Conservation (phyloP, 2,113 vertebrate genomes). For the Varanus komodoensis region DNA sequence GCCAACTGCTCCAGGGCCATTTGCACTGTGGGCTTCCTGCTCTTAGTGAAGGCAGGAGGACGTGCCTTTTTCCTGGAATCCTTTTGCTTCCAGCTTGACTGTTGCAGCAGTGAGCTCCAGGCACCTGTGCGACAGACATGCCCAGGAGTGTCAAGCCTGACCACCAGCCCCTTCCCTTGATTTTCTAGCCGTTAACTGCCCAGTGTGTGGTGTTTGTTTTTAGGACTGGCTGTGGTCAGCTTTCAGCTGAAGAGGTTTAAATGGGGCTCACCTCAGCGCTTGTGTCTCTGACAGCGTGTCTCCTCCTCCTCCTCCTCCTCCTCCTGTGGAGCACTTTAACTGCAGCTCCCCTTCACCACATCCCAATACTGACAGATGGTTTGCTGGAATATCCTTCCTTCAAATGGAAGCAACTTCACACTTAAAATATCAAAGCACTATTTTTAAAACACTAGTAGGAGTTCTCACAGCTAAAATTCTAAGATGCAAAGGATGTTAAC, state of each 20-base stretch:
- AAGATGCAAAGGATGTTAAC: not conserved
- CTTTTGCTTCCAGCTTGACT: not conserved
- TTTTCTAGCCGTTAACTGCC: not conserved
- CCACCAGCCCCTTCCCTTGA: not conserved
- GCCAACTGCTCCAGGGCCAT: no score
- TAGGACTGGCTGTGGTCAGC: not conserved
- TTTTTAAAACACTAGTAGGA: not conserved
- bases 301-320: not conserved
- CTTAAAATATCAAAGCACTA: not conserved
- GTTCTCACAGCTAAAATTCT: not conserved
- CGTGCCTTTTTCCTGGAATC: not conserved
- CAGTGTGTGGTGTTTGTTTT: not conserved
- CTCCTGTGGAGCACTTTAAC: not conserved
- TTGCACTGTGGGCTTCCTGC: no score
- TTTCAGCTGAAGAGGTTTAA: not conserved
- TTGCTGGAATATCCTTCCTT: not conserved
- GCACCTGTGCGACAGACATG: not conserved
- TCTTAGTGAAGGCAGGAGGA: no score
- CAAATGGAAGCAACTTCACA: not conserved
- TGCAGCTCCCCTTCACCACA: not conserved
- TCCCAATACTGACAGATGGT: not conserved
- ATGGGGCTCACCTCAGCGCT: not conserved
- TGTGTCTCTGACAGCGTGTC: not conserved
- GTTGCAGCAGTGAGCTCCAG: not conserved
- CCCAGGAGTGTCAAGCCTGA: not conserved